Evolutionary conservation across 2,113 vertebrate genomes (phyloP).

Genomic region (Pachyramphus minor): DNA sequence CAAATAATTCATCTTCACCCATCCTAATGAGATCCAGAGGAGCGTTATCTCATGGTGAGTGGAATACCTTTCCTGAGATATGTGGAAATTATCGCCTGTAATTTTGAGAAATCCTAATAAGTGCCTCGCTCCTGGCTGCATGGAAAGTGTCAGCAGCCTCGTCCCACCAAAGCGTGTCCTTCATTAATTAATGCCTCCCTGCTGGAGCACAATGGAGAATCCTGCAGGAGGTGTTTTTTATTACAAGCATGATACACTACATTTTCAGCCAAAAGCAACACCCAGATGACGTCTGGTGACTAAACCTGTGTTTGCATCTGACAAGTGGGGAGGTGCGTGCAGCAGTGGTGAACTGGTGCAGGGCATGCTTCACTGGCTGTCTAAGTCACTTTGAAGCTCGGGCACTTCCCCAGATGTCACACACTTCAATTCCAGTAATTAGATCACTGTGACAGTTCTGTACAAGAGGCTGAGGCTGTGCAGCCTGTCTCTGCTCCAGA

Average conservation of each 20-base stretch:
- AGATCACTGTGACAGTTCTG: conserved; percentile 25
- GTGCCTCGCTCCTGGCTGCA: background rate
- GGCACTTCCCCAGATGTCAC: conserved; percentile 50
- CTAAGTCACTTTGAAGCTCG: conserved; percentile 4
- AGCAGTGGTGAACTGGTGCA: background rate
- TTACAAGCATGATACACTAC: background rate
- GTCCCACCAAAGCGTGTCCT: background rate
- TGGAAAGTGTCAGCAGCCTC: rapidly evolving
- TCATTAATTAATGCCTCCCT: background rate
- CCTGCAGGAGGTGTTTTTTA: background rate
- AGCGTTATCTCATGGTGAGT: background rate
- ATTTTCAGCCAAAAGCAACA: background rate
- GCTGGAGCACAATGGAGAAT: background rate
- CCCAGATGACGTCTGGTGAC: background rate
- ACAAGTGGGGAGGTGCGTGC: background rate
- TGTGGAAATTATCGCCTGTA: background rate
- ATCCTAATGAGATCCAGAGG: conserved; percentile 8
- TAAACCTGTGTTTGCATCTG: background rate
- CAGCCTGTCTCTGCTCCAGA: background rate
- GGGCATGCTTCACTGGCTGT: background rate
- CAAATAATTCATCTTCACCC: conserved; percentile 15
- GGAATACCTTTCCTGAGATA: background rate
- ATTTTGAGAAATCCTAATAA: background rate
- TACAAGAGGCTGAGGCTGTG: conserved; percentile 11
- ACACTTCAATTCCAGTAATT: conserved; percentile 52